Evolutionary conservation across 1,140 invertebrate genomes (phyloP), one percentile per base, ranked within the genome.

Genomic region (Anastrepha obliqua): DNA sequence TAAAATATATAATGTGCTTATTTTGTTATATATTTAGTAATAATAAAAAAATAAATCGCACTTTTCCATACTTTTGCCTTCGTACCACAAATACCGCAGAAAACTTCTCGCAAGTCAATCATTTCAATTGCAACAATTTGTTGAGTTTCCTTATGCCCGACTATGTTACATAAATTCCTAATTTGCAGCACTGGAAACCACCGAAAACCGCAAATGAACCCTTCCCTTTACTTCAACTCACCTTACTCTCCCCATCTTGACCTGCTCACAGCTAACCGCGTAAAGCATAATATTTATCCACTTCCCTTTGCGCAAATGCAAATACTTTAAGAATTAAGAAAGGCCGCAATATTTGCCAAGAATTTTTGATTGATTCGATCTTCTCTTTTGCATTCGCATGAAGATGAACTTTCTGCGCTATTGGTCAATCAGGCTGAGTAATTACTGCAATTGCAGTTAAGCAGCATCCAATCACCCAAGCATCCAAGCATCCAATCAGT

Each of bases 381-480:
- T 70, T 42, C 3, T 42, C 2, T 13, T 13, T 0, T 64, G 7
- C 9, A 64, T 67, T 67, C 39, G 64, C 20, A 64, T 64, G 20
- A 64, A 8, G 62, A 64, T 64, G 62, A 64, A 20, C 62, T 64
- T 64, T 20, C 29, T 55, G 6, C 51, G 13, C 44, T 44, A 42
- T 39, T 74, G 67, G 67, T 74, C 67, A 74, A 44, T 44, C 67
- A 11, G 15, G 67, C 67, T 74, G 39, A 74, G 13, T 74, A 44
- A 74, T 42, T 74, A 74, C 5, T 13, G 15, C 15, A 74, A 17
- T n/a, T 74, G 42, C 67, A 55, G 51, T 11, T 6, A 11, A 8
- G 51, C 51, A 55, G 51, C 60, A 17, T 58, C 13, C 55, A 74
- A 13, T 13, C 67, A 74, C 17, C 42, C 67, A 55, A 55, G 51